Evolutionary conservation across 1,140 invertebrate species (phyloP), one percentile per base, ranked within the genome.

Genomic region (Caenorhabditis brenneri): DNA sequence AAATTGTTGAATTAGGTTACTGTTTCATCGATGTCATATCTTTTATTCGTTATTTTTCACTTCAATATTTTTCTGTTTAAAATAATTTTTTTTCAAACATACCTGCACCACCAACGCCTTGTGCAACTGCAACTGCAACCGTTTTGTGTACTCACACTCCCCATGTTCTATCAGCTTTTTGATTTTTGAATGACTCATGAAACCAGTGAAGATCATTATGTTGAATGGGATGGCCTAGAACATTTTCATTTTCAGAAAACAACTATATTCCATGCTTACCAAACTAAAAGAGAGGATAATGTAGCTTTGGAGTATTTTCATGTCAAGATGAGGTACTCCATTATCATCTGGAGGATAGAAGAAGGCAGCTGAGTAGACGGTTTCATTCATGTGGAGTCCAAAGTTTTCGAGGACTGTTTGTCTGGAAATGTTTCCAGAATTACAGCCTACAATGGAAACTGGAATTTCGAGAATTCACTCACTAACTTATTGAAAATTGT

Each of bases 331-430:
- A 36, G 58, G 58, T 19, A 65, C 29, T 65, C 58, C 58, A 4
- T 65, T 15, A 2, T 36, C 58, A 19, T 65, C 58, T 33, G 58
- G 29, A 6, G 58, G 58, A n/a, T 65, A 65, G 19, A 65, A 65
- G 0, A 65, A 19, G 4, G 58, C 58, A 1, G 58, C 58, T 0
- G 58, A 65, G 58, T 65, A 65, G 58, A 65, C 58, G 29, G 58
- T 65, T 7, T 65, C 58, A 19, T 65, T 65, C 58, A 65, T 65
- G 10, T 65, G 58, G 12, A 65, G 58, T 33, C 58, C 58, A 19
- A 65, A 65, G 31, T 65, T 65, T n/a, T 65, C 58, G 9, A 65
- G 31, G 4, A 65, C 58, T 15, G 58, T 7, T 33, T 33, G 3
- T n/a, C 58, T 65, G 31, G 1, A 65, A 65, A 6, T 42, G n/a